Conservation (phyloP, 2,797 vertebrate genomes). For the Sebastiscus albofasciatus region DNA sequence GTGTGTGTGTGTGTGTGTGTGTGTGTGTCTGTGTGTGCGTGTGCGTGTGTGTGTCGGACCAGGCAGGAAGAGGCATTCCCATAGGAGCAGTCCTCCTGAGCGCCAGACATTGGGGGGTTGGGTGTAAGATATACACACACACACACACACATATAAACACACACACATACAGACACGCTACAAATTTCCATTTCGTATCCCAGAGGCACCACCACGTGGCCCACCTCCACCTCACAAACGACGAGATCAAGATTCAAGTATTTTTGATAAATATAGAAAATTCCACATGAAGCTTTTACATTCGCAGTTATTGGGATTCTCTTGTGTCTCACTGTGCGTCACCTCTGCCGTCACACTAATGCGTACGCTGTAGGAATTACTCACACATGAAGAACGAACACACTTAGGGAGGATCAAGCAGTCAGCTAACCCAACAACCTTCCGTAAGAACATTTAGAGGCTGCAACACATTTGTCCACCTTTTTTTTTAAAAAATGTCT, state of each 20-base stretch:
- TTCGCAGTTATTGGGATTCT: background rate
- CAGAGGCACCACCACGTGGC: slow-evolving; percentile 47
- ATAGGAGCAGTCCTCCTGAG: slow-evolving; percentile 72
- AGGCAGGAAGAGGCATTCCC: slow-evolving; percentile 75
- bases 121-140: slow-evolving; percentile 51
- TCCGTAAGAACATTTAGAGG: background rate
- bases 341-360: background rate
- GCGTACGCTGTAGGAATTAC: background rate
- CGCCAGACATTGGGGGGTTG: slow-evolving; percentile 71
- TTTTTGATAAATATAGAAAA: slow-evolving; percentile 42
- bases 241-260: slow-evolving; percentile 34
- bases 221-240: slow-evolving; percentile 41
- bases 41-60: slow-evolving; percentile 24
- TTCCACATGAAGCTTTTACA: slow-evolving; percentile 11
- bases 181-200: slow-evolving; percentile 61
- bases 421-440: background rate
- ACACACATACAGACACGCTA: slow-evolving; percentile 35
- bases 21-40: slow-evolving; percentile 25
- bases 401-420: background rate
- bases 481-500: background rate
- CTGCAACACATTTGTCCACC: background rate
- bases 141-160: slow-evolving; percentile 30
- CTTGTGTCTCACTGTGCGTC: background rate
- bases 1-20: slow-evolving; percentile 38
- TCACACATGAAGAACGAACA: background rate